Base-by-base conservation (phyloP, 2,888 invertebrate genomes). In the Beris morrisii region DNA sequence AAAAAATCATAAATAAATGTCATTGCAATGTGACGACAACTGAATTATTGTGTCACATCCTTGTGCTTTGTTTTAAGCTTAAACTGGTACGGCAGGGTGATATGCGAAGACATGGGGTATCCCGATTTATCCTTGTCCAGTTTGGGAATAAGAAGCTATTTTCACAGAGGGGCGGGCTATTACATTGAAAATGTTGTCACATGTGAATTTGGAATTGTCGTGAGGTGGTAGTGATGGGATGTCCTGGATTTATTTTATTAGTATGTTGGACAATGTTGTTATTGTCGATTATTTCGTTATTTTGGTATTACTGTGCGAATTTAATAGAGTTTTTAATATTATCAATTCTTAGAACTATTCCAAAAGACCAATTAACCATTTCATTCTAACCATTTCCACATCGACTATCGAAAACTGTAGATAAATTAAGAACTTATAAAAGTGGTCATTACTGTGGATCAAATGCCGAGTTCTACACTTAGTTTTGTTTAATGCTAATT, bases 1-100 rank as follows among this genome's bases (percentile, higher is more conserved):
- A 44, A 22, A 22, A 64, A 55, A 46, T 56, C 64, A 65, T 65
- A 65, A 56, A 65, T 65, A 67, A 67, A 70, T 71, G 72, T 70
- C 72, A 71, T 13, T 69, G 71, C 71, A 72, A 71, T 46, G 68
- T 71, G 72, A 69, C 69, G 71, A 72, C 72, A 72, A 56, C 54
- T 56, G 50, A 55, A 48, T 43, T 54, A 64, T 64, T 5, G 53
- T 64, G 22, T 64, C n/a, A 45, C 15, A 64, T 38, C 38, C 15
- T 53, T n/a, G 13, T 64, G 31, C 44, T 38, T 38, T 53, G 64
- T 54, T 64, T 64, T 13, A n/a, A 45, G 45, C 45, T 58, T 38
- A 11, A 56, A 13, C 43, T 56, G 38, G 43, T 11, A 6, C 30
- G 46, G 13, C 45, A 46, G 32, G 32, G 44, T 58, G 38, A 58